phyloP scores from a whole-genome alignment of 2,113 vertebrate genomes.

The Alligator mississippiensis region DNA sequence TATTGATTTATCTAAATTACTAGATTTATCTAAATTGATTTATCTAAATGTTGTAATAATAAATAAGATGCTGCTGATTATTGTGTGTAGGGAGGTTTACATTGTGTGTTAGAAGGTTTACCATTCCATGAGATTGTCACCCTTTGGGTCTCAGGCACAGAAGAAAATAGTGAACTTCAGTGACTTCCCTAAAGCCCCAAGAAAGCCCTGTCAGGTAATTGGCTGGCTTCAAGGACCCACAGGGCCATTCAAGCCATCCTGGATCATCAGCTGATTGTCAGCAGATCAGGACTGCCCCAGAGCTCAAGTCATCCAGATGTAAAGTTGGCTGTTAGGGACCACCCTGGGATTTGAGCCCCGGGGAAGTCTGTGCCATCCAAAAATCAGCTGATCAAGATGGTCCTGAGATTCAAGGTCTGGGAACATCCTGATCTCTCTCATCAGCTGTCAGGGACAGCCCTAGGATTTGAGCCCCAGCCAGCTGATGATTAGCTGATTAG shows the following conservation, averaged over 20 bases:
- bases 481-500: too few relatives aligned
- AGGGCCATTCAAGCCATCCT: background rate
- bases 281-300: background rate
- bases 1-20: rapidly evolving
- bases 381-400: too few relatives aligned
- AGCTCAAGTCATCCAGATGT: background rate
- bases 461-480: too few relatives aligned
- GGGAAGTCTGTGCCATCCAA: too few relatives aligned
- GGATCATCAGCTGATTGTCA: background rate
- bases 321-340: too few relatives aligned
- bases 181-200: background rate
- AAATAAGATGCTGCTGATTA: too few relatives aligned
- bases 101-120: rapidly evolving
- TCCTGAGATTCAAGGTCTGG: too few relatives aligned
- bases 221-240: too few relatives aligned
- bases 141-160: background rate
- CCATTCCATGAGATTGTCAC: background rate
- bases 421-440: too few relatives aligned
- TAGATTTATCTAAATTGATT: background rate
- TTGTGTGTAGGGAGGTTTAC: too few relatives aligned
- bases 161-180: rapidly evolving
- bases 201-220: background rate
- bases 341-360: too few relatives aligned
- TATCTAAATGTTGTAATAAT: background rate
- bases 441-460: too few relatives aligned